Conservation (phyloP, 2,113 vertebrate genomes). For the Pangasianodon gigas region DNA sequence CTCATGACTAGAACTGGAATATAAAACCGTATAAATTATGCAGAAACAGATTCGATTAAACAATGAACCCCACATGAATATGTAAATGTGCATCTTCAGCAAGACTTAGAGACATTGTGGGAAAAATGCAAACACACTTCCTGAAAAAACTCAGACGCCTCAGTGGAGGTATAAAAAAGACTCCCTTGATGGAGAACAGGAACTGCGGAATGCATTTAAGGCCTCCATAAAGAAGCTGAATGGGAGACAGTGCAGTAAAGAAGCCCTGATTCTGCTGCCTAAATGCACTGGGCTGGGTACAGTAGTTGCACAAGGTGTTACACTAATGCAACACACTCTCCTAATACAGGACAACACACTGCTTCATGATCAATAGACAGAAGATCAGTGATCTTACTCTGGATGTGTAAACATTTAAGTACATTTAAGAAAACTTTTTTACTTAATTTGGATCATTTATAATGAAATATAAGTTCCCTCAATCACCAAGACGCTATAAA, state of each 20-base stretch:
- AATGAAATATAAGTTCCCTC: no score
- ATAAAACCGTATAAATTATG: constrained; percentile 31
- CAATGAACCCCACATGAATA: not conserved
- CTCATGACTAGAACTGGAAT: not conserved
- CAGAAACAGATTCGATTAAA: not conserved
- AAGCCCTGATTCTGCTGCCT: not conserved
- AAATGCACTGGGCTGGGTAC: not conserved
- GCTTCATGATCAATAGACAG: not conserved
- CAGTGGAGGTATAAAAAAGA: constrained; percentile 1
- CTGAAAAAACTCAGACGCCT: constrained; percentile 6
- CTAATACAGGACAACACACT: not conserved
- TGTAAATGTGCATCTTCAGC: not conserved
- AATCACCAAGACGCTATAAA: no score
- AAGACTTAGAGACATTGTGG: constrained; percentile 2
- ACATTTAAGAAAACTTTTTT: not conserved
- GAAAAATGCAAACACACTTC: constrained; percentile 30
- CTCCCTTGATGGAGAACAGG: constrained; percentile 19
- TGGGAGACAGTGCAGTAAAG: constrained; percentile 1
- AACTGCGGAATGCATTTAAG: constrained; percentile 28
- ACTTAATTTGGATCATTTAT: no score
- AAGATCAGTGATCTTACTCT: not conserved
- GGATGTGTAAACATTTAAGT: not conserved
- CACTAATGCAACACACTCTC: not conserved
- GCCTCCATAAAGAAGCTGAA: constrained; percentile 18
- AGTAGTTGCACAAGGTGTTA: not conserved